These are phyloP conservation scores for Empidonax traillii DNA, from an alignment of 2,113 vertebrate genomes.

Conservation along the genomic window DNA sequence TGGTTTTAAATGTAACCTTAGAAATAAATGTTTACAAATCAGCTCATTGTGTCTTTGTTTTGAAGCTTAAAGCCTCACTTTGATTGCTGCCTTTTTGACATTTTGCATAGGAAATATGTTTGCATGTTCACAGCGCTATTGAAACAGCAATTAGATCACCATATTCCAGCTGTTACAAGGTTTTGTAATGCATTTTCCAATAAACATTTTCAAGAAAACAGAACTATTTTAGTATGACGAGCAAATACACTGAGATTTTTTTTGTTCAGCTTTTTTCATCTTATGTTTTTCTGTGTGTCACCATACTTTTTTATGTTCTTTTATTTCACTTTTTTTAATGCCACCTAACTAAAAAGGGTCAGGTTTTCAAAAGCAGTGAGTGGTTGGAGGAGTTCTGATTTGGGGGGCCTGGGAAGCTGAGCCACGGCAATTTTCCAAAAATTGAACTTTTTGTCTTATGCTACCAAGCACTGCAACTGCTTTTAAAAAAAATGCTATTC, in stretches of 20 bases:
- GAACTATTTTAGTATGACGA: constrained; percentile 68
- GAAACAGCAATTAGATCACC: constrained; percentile 79
- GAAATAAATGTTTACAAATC: constrained; percentile 80
- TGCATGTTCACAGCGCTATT: constrained; percentile 68
- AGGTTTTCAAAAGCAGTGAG: background rate
- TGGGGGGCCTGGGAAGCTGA: background rate
- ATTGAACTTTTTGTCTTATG: background rate
- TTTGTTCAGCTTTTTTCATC: background rate
- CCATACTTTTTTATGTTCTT: background rate
- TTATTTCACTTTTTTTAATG: background rate
- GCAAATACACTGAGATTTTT: background rate
- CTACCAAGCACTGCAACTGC: background rate
- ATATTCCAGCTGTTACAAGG: constrained; percentile 79
- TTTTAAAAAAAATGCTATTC: background rate
- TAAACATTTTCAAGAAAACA: constrained; percentile 69
- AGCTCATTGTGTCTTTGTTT: constrained; percentile 78
- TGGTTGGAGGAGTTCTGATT: background rate
- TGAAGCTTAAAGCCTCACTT: constrained; percentile 75
- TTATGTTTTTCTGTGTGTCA: background rate
- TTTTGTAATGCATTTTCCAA: constrained; percentile 72
- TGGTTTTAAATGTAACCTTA: constrained; percentile 70
- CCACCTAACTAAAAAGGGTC: background rate
- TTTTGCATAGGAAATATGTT: constrained; percentile 79
- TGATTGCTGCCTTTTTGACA: constrained; percentile 80
- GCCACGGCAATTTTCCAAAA: background rate